phyloP scores from a whole-genome alignment of 2,797 vertebrate genomes.

The Rhinichthys osculus region DNA sequence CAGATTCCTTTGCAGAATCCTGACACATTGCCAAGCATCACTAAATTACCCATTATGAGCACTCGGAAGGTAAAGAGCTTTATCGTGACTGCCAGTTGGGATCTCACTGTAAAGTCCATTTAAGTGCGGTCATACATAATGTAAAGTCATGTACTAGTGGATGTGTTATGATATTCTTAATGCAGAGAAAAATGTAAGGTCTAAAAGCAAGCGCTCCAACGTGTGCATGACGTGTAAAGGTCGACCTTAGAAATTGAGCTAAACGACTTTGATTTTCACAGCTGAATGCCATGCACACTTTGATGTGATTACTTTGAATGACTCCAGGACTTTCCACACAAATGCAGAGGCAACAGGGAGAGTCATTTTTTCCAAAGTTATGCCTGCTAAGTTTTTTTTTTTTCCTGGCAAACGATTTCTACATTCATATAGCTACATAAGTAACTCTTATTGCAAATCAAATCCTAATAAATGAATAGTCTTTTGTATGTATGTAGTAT shows the following conservation, averaged over 20 bases:
- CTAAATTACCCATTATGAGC: slow-evolving; percentile 21
- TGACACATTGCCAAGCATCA: slow-evolving; percentile 26
- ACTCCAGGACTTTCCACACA: slow-evolving; percentile 39
- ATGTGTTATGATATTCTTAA: slow-evolving; percentile 21
- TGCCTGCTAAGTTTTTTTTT: neutral
- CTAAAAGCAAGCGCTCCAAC: neutral
- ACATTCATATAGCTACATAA: neutral
- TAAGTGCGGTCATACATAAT: slow-evolving; percentile 26
- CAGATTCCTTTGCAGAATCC: slow-evolving; percentile 21
- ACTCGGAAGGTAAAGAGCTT: slow-evolving; percentile 8
- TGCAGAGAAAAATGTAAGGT: neutral
- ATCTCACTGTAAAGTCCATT: slow-evolving; percentile 13
- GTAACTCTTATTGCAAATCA: neutral
- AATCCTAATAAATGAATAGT: neutral
- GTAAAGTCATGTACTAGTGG: slow-evolving; percentile 16
- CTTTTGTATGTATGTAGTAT: neutral
- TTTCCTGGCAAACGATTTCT: neutral
- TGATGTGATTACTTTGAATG: slow-evolving; percentile 53
- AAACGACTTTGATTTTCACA: slow-evolving; percentile 52
- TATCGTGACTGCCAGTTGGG: neutral
- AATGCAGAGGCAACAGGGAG: neutral
- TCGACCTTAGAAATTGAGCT: slow-evolving; percentile 32
- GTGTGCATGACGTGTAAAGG: neutral
- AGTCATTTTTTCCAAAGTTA: slow-evolving; percentile 19
- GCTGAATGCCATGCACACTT: slow-evolving; percentile 47